Evolutionary conservation across 2,797 vertebrate genomes (phyloP), one percentile per base, ranked within the genome.

Genomic region (Syngnathus acus): DNA sequence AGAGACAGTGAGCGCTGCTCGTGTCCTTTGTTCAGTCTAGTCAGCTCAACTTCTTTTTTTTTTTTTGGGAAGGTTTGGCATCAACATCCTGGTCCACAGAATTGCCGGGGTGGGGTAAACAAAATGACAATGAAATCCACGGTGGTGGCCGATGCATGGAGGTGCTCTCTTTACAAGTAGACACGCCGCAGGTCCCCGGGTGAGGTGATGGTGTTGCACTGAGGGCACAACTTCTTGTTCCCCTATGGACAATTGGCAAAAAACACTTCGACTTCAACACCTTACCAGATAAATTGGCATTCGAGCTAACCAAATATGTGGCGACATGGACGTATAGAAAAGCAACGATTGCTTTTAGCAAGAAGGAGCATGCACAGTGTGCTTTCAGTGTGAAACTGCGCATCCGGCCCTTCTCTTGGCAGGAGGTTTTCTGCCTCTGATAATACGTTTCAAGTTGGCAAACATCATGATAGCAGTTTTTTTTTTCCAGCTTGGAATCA

Each of bases 171-270:
- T 96, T 95, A 99, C 93, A 99, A 95, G 91, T 98, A 99, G 84
- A 99, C 96, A 65, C 96, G 95, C 78, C 96, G 92, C 79, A 99
- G 93, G 89, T 99, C 97, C 84, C 97, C 96, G 0, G 97, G 96
- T 19, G 97, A 96, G 4, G 96, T 99, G 94, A 99, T 99, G 89
- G 97, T 99, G 92, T 99, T 99, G 86, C 97, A 99, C 91, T 99
- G 97, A 53, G 97, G 97, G 86, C 97, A 99, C 62, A 99, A 92
- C 90, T 99, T 99, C 93, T 99, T 99, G 84, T 97, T 97, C 73
- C 97, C 97, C 96, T 99, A 91, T 54, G 79, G 81, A 11, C 65
- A 51, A 40, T 7, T 38, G 61, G 81, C 1, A 45, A 55, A 37
- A 37, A 1, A 57, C 9, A 21, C 23, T 78, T 45, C 72, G n/a